These are phyloP conservation scores for Pemphigus obesinymphae DNA, from an alignment of 1,140 invertebrate genomes.

Conservation along the genomic window DNA sequence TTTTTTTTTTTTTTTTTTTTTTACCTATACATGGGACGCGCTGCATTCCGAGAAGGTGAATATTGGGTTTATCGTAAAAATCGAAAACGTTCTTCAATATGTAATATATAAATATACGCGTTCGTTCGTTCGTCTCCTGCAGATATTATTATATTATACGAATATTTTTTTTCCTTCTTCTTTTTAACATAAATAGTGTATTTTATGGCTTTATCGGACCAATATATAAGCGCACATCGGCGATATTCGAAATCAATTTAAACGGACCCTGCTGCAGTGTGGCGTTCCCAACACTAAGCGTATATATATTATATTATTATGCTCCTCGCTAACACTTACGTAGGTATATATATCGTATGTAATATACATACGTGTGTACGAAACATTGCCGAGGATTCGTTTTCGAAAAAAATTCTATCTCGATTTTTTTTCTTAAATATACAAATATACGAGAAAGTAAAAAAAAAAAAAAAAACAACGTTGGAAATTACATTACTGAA, in stretches of 20 bases:
- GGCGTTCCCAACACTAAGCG: not conserved
- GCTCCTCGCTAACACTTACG: not conserved
- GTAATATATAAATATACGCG: too few species aligned
- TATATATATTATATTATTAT: not conserved
- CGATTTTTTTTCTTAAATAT: too few species aligned
- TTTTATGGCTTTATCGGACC: not conserved
- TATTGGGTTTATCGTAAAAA: not conserved
- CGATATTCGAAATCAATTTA: not conserved
- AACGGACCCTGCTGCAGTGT: not conserved
- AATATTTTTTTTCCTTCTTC: not conserved
- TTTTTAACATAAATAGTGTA: not conserved
- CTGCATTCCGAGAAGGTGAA: not conserved
- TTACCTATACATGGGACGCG: not conserved
- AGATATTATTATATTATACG: not conserved
- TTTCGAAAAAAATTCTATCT: too few species aligned
- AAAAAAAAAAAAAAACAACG: too few species aligned
- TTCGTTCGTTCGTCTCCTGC: not conserved
- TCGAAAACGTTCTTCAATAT: not conserved
- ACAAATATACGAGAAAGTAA: too few species aligned
- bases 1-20: too few species aligned
- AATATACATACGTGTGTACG: too few species aligned
- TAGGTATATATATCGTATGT: too few species aligned
- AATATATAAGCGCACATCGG: not conserved
- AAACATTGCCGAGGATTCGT: too few species aligned
- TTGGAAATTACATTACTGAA: too few species aligned